Evolutionary conservation across 2,797 vertebrate genomes (phyloP).

Genomic region (Amazona finschi): DNA sequence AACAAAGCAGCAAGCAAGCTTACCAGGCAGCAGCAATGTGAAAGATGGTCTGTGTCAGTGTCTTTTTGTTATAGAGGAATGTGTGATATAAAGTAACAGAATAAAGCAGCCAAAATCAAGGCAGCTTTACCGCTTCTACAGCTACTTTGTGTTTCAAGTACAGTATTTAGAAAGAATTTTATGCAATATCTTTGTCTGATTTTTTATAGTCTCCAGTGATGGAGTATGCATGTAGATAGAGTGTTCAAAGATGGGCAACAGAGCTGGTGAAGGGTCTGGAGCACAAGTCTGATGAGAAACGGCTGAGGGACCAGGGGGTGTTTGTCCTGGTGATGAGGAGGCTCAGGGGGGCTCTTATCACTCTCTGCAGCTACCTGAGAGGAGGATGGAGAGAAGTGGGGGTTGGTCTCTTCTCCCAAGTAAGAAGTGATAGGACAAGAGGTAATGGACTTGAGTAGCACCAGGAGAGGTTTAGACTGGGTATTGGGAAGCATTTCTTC

Average conservation of each 20-base stretch:
- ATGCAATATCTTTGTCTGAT: not conserved
- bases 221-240: not conserved
- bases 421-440: not conserved
- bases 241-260: not conserved
- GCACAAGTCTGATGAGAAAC: not conserved
- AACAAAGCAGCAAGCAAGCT: not conserved
- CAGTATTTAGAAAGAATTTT: not conserved
- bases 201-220: not conserved
- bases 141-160: not conserved
- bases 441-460: not conserved
- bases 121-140: not conserved
- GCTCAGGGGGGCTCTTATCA: rapidly evolving
- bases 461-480: not conserved
- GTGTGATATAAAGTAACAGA: not conserved
- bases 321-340: not conserved
- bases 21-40: not conserved
- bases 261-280: not conserved
- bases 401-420: not conserved
- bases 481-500: not conserved
- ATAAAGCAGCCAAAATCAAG: not conserved
- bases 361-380: not conserved
- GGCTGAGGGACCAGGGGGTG: not conserved
- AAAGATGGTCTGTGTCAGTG: not conserved
- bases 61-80: not conserved
- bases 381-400: not conserved